These are phyloP conservation scores for Remorina albescens DNA, from an alignment of 2,797 vertebrate species.

Conservation along the genomic window DNA sequence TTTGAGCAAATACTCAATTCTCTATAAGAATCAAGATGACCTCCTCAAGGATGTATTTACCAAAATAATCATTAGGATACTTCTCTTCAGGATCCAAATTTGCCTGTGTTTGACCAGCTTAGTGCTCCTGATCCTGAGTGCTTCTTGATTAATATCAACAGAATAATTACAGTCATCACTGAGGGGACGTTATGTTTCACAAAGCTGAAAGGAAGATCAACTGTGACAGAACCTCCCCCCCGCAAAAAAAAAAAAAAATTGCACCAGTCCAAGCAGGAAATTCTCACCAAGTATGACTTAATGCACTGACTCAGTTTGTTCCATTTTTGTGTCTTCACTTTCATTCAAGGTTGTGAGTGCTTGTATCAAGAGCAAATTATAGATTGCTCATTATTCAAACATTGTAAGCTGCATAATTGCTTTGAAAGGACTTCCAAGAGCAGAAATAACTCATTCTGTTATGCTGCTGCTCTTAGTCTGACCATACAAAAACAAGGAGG, in stretches of 20 bases:
- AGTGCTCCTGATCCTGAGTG: conserved; percentile 26
- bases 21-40: background rate
- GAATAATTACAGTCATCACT: conserved; percentile 50
- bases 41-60: conserved; percentile 4
- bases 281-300: conserved; percentile 19
- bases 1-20: too few relatives aligned
- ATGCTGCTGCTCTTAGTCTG: conserved; percentile 15
- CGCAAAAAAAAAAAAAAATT: conserved; percentile 11
- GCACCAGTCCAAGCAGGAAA: conserved; percentile 22
- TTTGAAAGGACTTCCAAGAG: conserved; percentile 38
- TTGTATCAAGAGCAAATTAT: conserved; percentile 55
- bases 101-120: conserved; percentile 31
- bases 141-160: conserved; percentile 50
- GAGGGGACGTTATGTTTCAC: conserved; percentile 31
- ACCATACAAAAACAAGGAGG: conserved; percentile 21
- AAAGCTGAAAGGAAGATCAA: conserved; percentile 26
- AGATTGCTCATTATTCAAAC: conserved; percentile 57
- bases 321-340: conserved; percentile 44
- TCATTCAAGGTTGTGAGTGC: conserved; percentile 52
- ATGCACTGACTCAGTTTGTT: conserved; percentile 20
- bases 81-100: background rate
- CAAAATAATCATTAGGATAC: background rate
- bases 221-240: conserved; percentile 18
- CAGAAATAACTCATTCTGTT: conserved; percentile 41
- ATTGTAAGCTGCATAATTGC: conserved; percentile 48